Conservation (phyloP, 64 coral and sea anemone genomes). For the Montipora cactus region DNA sequence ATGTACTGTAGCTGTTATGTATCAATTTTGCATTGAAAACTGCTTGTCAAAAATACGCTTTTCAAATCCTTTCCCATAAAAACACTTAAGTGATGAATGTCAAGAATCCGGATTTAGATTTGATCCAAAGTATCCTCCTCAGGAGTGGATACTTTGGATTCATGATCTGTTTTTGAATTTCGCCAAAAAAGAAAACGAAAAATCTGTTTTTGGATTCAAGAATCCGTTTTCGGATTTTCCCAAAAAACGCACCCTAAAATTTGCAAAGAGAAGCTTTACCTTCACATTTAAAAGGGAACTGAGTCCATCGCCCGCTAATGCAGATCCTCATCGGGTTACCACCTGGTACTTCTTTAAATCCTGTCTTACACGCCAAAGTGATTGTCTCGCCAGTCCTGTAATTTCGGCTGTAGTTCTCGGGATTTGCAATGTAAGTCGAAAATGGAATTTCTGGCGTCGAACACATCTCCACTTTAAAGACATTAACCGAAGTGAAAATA, state of each 20-base stretch:
- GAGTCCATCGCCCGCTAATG: conserved; percentile 32
- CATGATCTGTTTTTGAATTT: too few species aligned
- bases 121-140: too few species aligned
- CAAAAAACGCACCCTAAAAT: not conserved
- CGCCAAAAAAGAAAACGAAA: too few species aligned
- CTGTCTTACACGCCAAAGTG: conserved; percentile 17
- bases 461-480: conserved; percentile 26
- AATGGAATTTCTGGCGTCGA: conserved; percentile 1
- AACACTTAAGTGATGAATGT: too few species aligned
- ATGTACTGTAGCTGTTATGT: too few species aligned
- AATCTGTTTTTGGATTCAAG: too few species aligned
- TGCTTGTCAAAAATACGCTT: too few species aligned
- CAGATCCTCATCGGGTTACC: conserved; percentile 24
- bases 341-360: not conserved
- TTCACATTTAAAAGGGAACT: conserved; percentile 34
- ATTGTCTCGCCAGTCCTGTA: conserved; percentile 24
- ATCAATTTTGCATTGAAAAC: too few species aligned
- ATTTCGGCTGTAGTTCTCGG: not conserved
- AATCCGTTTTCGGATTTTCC: too few species aligned
- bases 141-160: too few species aligned
- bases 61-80: too few species aligned
- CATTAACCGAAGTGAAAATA: not conserved
- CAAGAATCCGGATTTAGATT: too few species aligned
- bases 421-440: not conserved
- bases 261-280: not conserved